Evolutionary conservation across 2,888 invertebrate species (phyloP), one percentile per base, ranked within the genome.

Genomic region (Pecten maximus): DNA sequence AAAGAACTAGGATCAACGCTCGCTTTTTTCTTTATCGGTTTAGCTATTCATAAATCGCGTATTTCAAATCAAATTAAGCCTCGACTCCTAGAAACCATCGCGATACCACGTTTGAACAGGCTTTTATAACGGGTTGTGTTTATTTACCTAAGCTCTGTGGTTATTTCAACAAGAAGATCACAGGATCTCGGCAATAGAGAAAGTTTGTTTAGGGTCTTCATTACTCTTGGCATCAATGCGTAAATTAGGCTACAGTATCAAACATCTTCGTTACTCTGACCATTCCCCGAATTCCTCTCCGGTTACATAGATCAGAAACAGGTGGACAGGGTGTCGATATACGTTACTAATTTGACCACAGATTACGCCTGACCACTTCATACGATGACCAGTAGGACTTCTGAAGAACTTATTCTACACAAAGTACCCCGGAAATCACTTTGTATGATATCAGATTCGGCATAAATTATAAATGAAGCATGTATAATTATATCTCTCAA

Each of bases 61-160:
- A 74, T 74, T 74, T 74, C 74, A 74, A 74, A 74, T 74, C 74
- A 74, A 74, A 74, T 74, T 74, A 74, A 74, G 74, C 74, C 74
- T 35, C 74, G 74, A 74, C 74, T 74, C 74, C 74, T 74, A 35
- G 74, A 74, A 74, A 74, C 74, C 74, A 74, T 74, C 74, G 74
- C 74, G 74, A 74, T 74, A 74, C 74, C 12, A 28, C 74, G 28
- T 74, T 74, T 74, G 74, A 74, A 74, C 74, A 74, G 74, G 28
- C 74, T 35, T 74, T 74, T 74, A 74, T 74, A 74, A 74, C 74
- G 6, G 74, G 35, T 23, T 35, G 28, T 74, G 74, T 74, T 74
- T 74, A 74, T 74, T 74, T 74, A 74, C 35, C 28, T 74, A 23
- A 74, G 28, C 28, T 35, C 74, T 74, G 74, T 74, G 74, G 74